Evolutionary conservation across 2,888 invertebrate genomes (phyloP).

Genomic region (Coenonympha arcania): DNA sequence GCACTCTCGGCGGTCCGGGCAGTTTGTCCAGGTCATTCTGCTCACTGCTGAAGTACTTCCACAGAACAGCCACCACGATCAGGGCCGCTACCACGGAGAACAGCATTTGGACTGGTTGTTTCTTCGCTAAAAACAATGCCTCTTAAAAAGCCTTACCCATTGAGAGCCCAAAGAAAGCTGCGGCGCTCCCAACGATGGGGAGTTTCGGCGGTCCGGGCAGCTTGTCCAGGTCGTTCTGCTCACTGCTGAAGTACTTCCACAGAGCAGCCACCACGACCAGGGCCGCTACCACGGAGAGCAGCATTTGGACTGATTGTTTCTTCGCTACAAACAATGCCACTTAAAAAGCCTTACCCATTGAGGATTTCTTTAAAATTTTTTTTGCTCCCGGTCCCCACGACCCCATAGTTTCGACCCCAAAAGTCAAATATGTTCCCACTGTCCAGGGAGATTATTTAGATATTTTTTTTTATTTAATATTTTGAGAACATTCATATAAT

Average conservation of each 20-base stretch:
- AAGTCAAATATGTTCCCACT: too few species aligned
- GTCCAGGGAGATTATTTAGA: too few species aligned
- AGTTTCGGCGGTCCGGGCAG: constrained; percentile 43
- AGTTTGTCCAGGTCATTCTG: constrained; percentile 39
- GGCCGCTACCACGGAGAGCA: constrained; percentile 25
- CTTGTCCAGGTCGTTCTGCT: constrained; percentile 38
- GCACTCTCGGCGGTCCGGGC: constrained; percentile 43
- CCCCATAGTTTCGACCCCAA: too few species aligned
- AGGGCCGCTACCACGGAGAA: constrained; percentile 23
- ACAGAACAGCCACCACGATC: constrained; percentile 20
- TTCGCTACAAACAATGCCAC: too few species aligned
- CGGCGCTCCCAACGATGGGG: constrained; percentile 40
- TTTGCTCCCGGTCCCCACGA: too few species aligned
- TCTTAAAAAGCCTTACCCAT: constrained; percentile 24
- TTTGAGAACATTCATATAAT: too few species aligned
- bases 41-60: constrained; percentile 32
- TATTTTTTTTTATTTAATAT: too few species aligned
- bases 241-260: constrained; percentile 32
- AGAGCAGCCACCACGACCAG: constrained; percentile 15
- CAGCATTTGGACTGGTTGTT: constrained; percentile 27
- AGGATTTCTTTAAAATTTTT: too few species aligned
- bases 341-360: too few species aligned
- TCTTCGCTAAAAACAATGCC: too few species aligned
- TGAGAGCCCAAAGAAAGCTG: constrained; percentile 33
- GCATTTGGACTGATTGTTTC: constrained; percentile 21